These are phyloP conservation scores for Porites evermanni DNA, from an alignment of 92 coral and sea anemone species.

Conservation along the genomic window DNA sequence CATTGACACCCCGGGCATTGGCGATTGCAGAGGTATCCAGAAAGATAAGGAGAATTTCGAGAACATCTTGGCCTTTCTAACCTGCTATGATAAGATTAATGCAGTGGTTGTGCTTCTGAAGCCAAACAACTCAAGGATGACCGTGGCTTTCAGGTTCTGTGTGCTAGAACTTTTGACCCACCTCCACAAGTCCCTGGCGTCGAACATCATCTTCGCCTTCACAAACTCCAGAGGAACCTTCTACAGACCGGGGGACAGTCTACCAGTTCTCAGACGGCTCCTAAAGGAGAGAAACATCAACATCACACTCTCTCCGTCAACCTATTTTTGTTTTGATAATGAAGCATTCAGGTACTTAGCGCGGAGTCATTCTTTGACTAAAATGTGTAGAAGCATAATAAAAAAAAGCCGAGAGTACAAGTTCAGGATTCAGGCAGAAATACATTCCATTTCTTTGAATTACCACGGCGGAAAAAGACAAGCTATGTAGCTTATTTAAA, in stretches of 20 bases:
- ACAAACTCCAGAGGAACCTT: slow-evolving; percentile 46
- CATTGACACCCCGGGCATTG: slow-evolving; percentile 50
- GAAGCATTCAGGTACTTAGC: slow-evolving; percentile 14
- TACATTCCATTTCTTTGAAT: too few relatives aligned
- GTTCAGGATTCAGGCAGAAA: too few relatives aligned
- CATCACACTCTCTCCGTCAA: slow-evolving; percentile 27
- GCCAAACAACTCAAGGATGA: slow-evolving; percentile 44
- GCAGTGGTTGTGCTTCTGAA: slow-evolving; percentile 27
- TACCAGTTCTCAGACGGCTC: slow-evolving; percentile 33
- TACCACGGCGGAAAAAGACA: too few relatives aligned
- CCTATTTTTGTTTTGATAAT: slow-evolving; percentile 40
- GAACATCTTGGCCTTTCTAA: slow-evolving; percentile 44
- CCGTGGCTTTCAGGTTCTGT: slow-evolving; percentile 44
- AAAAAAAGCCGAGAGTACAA: too few relatives aligned
- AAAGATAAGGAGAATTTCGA: slow-evolving; percentile 30
- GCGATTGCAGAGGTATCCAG: slow-evolving; percentile 29
- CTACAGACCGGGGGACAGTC: slow-evolving; percentile 51
- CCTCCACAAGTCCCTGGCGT: slow-evolving; percentile 34
- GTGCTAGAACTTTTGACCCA: slow-evolving; percentile 30
- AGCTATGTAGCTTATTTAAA: too few relatives aligned
- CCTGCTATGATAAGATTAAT: slow-evolving; percentile 13
- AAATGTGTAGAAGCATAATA: too few relatives aligned
- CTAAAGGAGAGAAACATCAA: background rate
- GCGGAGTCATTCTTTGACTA: background rate
- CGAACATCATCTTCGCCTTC: slow-evolving; percentile 43